Conservation (phyloP, 2,888 invertebrate species). For the Eumacrocentrus americanus region DNA sequence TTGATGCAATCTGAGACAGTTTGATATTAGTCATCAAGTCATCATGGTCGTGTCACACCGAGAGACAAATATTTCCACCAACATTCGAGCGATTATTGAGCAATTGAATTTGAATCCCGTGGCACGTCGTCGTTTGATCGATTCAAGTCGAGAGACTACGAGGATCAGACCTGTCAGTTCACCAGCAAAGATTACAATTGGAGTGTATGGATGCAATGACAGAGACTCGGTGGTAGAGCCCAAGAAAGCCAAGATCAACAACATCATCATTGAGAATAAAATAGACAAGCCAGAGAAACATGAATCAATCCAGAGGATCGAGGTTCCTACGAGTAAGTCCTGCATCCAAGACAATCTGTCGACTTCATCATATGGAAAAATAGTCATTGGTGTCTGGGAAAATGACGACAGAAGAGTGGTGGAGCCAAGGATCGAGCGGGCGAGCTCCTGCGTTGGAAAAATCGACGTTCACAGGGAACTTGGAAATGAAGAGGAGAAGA, state of each 20-base stretch:
- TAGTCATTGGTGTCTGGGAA: slow-evolving; percentile 35
- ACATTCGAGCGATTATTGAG: slow-evolving; percentile 59
- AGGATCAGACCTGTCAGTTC: slow-evolving; percentile 35
- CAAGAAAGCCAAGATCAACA: slow-evolving; percentile 25
- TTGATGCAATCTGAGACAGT: slow-evolving; percentile 1
- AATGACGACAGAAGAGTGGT: slow-evolving; percentile 14
- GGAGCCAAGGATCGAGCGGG: slow-evolving; percentile 6
- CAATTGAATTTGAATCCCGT: slow-evolving; percentile 57
- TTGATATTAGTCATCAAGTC: slow-evolving; percentile 30
- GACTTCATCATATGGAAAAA: slow-evolving; percentile 27
- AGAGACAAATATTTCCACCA: slow-evolving; percentile 54
- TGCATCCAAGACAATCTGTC: slow-evolving; percentile 13
- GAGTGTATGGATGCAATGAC: slow-evolving; percentile 54
- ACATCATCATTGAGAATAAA: slow-evolving; percentile 9
- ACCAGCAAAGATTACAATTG: slow-evolving; percentile 53
- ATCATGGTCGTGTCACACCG: slow-evolving; percentile 58
- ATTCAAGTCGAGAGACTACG: slow-evolving; percentile 42
- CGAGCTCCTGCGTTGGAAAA: slow-evolving; percentile 18
- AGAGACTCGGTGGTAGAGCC: slow-evolving; percentile 43
- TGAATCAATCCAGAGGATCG: too few species aligned
- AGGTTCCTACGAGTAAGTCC: neutral
- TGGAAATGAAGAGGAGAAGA: slow-evolving; percentile 20
- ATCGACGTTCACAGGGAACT: slow-evolving; percentile 19
- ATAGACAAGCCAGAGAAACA: neutral
- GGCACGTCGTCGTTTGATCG: slow-evolving; percentile 50